phyloP scores from a whole-genome alignment of 2,888 invertebrate genomes.

The Dicycla oo region DNA sequence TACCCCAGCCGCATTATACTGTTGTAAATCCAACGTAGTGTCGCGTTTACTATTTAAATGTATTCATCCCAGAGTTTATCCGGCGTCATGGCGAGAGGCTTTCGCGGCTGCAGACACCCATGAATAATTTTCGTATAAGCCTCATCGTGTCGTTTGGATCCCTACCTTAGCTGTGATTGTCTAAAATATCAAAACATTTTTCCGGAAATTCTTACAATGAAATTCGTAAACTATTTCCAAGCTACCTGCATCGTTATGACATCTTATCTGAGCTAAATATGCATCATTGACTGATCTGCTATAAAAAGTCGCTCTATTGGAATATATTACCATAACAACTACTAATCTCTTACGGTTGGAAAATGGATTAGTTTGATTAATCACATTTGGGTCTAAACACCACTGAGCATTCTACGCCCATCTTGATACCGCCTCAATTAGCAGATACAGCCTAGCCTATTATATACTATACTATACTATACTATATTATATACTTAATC shows the following conservation, averaged over 20 bases:
- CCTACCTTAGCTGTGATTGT: slow-evolving; percentile 60
- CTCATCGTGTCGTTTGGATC: slow-evolving; percentile 71
- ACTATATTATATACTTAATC: too few relatives aligned
- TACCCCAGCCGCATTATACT: slow-evolving; percentile 85
- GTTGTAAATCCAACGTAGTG: slow-evolving; percentile 87
- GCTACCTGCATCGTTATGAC: neutral
- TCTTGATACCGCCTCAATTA: too few relatives aligned
- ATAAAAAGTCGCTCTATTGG: neutral
- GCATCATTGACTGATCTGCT: neutral
- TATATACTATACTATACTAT: too few relatives aligned
- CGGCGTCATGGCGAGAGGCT: slow-evolving; percentile 87
- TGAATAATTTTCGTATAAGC: slow-evolving; percentile 87
- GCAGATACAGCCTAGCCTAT: too few relatives aligned
- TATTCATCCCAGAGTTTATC: slow-evolving; percentile 89
- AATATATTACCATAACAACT: neutral
- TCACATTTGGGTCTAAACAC: neutral
- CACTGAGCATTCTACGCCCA: too few relatives aligned
- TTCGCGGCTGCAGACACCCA: slow-evolving; percentile 81
- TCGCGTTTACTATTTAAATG: slow-evolving; percentile 90
- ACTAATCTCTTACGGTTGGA: neutral
- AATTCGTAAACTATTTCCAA: slow-evolving; percentile 41
- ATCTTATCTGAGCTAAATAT: neutral
- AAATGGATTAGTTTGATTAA: neutral
- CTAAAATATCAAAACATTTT: slow-evolving; percentile 58
- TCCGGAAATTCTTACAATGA: slow-evolving; percentile 40